A percentile compares a stretch with the other conserved stretches of the same genome.
These are phyloP conservation scores for Gymnodraco acuticeps DNA, from an alignment of 2,797 vertebrate genomes.

Conservation along the genomic window DNA sequence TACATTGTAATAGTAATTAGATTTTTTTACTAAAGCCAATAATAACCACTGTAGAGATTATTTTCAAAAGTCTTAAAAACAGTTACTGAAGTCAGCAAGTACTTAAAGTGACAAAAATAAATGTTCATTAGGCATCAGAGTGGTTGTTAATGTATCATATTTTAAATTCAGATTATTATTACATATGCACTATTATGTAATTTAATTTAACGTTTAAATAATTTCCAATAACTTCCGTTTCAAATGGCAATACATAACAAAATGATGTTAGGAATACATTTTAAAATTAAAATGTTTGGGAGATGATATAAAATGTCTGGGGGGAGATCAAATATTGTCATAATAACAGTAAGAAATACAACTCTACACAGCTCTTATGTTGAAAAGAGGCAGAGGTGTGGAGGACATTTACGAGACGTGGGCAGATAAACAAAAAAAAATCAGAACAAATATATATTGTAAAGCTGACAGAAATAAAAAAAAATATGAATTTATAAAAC, in stretches of 20 bases:
- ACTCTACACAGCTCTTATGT: not conserved
- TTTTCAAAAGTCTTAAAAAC: too few species aligned
- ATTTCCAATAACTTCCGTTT: too few species aligned
- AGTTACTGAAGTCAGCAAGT: not conserved
- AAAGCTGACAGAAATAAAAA: not conserved
- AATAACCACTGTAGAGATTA: not conserved
- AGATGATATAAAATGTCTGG: too few species aligned
- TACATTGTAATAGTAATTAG: too few species aligned
- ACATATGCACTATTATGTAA: not conserved
- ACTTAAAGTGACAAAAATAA: not conserved
- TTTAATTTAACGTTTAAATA: not conserved
- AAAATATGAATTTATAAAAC: slow-evolving; percentile 18
- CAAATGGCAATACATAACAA: too few species aligned
- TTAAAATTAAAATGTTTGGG: too few species aligned
- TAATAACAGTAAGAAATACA: too few species aligned
- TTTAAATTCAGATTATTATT: not conserved
- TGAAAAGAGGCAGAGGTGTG: not conserved
- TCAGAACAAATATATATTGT: slow-evolving; percentile 17
- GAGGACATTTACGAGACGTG: slow-evolving; percentile 13
- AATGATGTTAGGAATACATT: too few species aligned
- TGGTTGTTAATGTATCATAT: not conserved
- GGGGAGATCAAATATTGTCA: too few species aligned
- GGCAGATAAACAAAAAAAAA: slow-evolving; percentile 28
- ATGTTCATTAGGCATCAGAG: too few species aligned
- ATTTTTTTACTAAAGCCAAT: too few species aligned